Conservation (phyloP, 2,888 invertebrate genomes). For the Colostygia pectinataria region DNA sequence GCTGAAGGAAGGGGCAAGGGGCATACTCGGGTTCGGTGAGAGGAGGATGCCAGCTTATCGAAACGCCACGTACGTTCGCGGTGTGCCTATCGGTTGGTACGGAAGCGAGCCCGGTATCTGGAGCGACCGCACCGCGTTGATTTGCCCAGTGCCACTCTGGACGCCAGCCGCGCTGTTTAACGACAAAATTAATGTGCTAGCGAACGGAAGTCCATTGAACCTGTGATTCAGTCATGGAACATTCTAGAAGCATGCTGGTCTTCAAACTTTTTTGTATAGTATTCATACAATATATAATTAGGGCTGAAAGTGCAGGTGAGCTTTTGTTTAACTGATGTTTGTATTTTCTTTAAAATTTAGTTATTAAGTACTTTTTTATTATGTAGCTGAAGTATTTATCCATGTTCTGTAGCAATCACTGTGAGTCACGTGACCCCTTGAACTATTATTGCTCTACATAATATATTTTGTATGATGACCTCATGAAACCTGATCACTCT, state of each 20-base stretch:
- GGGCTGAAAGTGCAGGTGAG: conserved; percentile 46
- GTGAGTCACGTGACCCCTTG: too few species aligned
- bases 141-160: conserved; percentile 16
- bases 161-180: conserved; percentile 46
- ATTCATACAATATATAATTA: conserved; percentile 34
- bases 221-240: conserved; percentile 41
- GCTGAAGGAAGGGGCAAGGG: conserved; percentile 24
- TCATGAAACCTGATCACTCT: background rate
- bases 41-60: conserved; percentile 26
- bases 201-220: conserved; percentile 54
- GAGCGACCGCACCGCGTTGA: conserved; percentile 43
- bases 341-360: too few species aligned
- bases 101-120: conserved; percentile 59
- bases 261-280: conserved; percentile 41
- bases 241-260: conserved; percentile 47
- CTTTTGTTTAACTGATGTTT: conserved; percentile 15
- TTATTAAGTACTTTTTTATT: too few species aligned
- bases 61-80: conserved; percentile 11
- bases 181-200: conserved; percentile 47
- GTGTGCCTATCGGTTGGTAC: conserved; percentile 52
- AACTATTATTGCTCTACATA: too few species aligned
- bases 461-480: conserved; percentile 8
- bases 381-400: too few species aligned
- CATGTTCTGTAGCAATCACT: conserved; percentile 1
- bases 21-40: conserved; percentile 27